Base-by-base conservation (phyloP, 2,113 vertebrate genomes). In the Solea senegalensis region DNA sequence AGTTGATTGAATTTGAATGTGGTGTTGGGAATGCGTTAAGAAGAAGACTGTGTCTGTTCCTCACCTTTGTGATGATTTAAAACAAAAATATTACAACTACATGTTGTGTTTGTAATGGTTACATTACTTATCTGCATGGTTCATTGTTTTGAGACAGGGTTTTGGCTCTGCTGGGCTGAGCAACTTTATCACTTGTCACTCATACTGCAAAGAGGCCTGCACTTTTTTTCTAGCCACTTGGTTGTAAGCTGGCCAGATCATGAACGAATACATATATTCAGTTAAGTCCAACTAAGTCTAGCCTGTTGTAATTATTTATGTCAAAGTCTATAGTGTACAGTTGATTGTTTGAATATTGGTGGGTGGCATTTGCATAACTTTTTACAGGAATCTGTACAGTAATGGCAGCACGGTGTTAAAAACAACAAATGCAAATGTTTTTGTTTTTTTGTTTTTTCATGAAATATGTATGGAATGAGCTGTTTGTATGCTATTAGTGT, bases 291-390 rank as follows among this genome's bases (percentile, higher is more conserved):
- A 21, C 8, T 66, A 67, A 69, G 14, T 28, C 53, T 41, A 40
- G n/a, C 8, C 46, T 57, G 26, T 69, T 53, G 5, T 61, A 39
- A 41, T 73, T 54, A 67, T 78, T 84, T 64, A 55, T 57, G 16
- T 46, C 26, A 34, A n/a, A 57, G 53, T 43, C 15, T 64, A 58
- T 54, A 43, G 44, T 54, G n/a, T n/a, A 46, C 3, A 9, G 12
- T 5, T 60, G 50, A 57, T 52, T 68, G 40, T 80, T 87, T 74
- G 64, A 65, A 40, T 82, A 69, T 3, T 43, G 15, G 51, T 78
- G 66, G 74, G 66, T 68, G 65, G 53, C 54, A 39, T 82, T 78
- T 83, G 66, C 82, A 78, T 67, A 40, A 13, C 28, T 80, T 81
- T 51, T 9, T 48, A 58, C 4, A 54, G 65, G 63, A 86, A 83